phyloP scores from a whole-genome alignment of 1,140 invertebrate genomes.

The Platorchestia sp. region DNA sequence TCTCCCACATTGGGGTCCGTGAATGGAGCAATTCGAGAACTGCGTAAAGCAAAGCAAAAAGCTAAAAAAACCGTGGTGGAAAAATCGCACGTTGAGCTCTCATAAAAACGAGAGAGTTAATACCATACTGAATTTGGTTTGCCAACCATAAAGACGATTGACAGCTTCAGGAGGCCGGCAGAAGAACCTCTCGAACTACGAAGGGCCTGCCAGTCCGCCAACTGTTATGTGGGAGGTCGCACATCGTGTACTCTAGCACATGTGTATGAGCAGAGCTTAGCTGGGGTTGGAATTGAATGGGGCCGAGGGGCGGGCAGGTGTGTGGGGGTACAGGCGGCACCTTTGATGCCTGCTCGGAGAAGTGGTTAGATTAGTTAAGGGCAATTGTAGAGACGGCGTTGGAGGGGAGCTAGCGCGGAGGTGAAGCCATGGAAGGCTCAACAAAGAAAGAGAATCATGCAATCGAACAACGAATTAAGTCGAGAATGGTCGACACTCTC shows the following conservation, averaged over 20 bases:
- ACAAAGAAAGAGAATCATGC: conserved; percentile 38
- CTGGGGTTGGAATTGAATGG: neutral
- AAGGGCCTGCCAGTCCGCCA: neutral
- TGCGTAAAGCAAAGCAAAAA: neutral
- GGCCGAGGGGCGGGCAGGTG: neutral
- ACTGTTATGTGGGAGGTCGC: conserved; percentile 19
- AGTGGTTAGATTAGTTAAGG: conserved; percentile 55
- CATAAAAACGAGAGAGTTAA: neutral
- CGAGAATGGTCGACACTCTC: conserved; percentile 34
- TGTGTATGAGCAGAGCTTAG: neutral
- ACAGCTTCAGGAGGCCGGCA: neutral
- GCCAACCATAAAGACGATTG: neutral
- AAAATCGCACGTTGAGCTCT: neutral
- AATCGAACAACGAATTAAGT: conserved; percentile 42
- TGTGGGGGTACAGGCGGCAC: conserved; percentile 21
- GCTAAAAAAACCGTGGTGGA: neutral
- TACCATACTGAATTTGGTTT: neutral
- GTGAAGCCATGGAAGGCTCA: neutral
- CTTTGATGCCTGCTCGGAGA: conserved; percentile 39
- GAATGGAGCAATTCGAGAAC: neutral
- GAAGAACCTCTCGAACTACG: neutral
- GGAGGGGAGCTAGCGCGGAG: neutral
- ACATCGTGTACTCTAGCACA: neutral
- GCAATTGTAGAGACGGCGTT: conserved; percentile 48
- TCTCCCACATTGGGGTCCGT: neutral